phyloP scores from a whole-genome alignment of 2,113 vertebrate species.

The Mungos mungo region DNA sequence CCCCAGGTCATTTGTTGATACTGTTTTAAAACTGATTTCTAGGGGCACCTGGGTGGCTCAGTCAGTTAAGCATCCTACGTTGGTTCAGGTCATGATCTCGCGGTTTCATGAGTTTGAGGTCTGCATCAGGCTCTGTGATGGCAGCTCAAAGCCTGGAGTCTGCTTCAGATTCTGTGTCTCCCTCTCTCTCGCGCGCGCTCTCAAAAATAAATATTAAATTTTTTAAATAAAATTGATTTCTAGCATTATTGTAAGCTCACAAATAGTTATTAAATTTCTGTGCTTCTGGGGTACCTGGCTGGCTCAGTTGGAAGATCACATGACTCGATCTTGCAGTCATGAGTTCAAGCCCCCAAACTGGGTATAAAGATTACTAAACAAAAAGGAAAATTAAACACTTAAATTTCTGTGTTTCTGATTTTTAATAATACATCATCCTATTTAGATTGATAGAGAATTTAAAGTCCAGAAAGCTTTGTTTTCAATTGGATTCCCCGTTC shows the following conservation, averaged over 20 bases:
- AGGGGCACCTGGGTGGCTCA: background rate
- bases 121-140: no score
- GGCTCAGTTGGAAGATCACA: background rate
- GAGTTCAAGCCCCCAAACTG: background rate
- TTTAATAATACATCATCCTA: conserved; percentile 30
- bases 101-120: no score
- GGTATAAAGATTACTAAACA: background rate
- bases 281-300: background rate
- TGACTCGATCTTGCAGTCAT: background rate
- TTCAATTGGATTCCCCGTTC: conserved; percentile 92
- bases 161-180: no score
- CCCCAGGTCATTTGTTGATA: background rate
- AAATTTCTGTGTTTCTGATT: conserved; percentile 12
- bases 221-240: background rate
- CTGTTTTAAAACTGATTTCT: background rate
- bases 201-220: no score
- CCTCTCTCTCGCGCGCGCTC: no score
- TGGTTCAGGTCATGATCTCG: no score
- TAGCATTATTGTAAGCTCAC: background rate
- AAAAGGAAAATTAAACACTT: background rate
- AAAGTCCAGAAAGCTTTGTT: conserved; percentile 91
- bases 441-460: conserved; percentile 94
- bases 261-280: background rate
- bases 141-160: no score
- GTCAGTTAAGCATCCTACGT: no score